phyloP scores from a whole-genome alignment of 2,797 vertebrate genomes.

The Squalus acanthias region DNA sequence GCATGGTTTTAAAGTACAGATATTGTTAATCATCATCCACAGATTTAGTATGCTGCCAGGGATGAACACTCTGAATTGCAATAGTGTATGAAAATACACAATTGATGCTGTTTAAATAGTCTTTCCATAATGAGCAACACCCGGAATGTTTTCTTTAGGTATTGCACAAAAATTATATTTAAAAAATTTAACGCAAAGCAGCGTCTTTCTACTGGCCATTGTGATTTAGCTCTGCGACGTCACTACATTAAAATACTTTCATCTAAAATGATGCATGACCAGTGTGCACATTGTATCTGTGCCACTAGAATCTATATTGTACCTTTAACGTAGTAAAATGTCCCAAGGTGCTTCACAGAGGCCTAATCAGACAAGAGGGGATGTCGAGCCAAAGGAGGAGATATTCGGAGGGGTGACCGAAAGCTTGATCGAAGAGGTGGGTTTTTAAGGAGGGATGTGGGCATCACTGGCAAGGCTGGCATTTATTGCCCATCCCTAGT shows the following conservation, averaged over 20 bases:
- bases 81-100: background rate
- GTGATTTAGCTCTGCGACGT: background rate
- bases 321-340: background rate
- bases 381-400: background rate
- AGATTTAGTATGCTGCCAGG: background rate
- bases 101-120: background rate
- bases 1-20: background rate
- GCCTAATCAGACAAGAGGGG: background rate
- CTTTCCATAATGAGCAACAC: background rate
- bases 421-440: background rate
- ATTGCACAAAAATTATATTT: background rate
- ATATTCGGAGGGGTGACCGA: background rate
- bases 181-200: background rate
- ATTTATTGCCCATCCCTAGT: background rate
- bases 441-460: background rate
- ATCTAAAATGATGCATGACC: background rate
- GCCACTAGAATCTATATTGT: background rate
- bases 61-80: no score
- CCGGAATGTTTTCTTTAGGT: background rate
- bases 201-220: background rate
- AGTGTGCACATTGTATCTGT: background rate
- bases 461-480: background rate
- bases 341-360: background rate
- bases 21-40: background rate
- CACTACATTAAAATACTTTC: background rate